These are phyloP conservation scores for Sycophila texana DNA, from an alignment of 2,888 invertebrate species.

Conservation along the genomic window DNA sequence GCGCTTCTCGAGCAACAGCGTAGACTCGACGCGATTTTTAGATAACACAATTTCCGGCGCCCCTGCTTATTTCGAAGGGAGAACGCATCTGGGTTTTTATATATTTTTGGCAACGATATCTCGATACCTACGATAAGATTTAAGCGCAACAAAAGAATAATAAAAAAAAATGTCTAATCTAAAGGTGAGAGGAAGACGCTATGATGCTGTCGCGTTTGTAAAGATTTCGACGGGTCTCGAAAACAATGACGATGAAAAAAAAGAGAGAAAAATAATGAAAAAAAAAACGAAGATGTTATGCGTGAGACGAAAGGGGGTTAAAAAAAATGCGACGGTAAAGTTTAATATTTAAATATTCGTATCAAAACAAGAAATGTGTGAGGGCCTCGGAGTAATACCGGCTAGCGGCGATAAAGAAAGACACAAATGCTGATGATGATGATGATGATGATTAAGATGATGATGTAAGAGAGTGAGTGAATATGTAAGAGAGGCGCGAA, in stretches of 20 bases:
- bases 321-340: conserved; percentile 56
- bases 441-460: conserved; percentile 49
- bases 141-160: conserved; percentile 69
- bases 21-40: conserved; percentile 61
- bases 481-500: conserved; percentile 42
- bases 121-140: conserved; percentile 73
- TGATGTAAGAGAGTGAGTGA: conserved; percentile 55
- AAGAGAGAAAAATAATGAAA: conserved; percentile 43
- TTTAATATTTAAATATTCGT: conserved; percentile 72
- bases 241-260: conserved; percentile 57
- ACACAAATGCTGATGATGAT: conserved; percentile 42
- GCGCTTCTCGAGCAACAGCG: conserved; percentile 39
- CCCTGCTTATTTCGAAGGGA: conserved; percentile 67
- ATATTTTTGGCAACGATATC: conserved; percentile 76
- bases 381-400: conserved; percentile 74
- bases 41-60: conserved; percentile 68
- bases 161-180: conserved; percentile 57
- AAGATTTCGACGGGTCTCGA: conserved; percentile 72
- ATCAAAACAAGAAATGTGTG: conserved; percentile 73
- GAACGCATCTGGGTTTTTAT: conserved; percentile 72
- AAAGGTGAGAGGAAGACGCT: conserved; percentile 62
- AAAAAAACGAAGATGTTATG: conserved; percentile 47
- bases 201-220: conserved; percentile 67
- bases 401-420: conserved; percentile 64
- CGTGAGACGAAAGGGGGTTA: conserved; percentile 42